Percentiles rank a stretch among this genome's conserved stretches.
Evolutionary conservation across 2,113 vertebrate species (phyloP).

Genomic region (Eolophus roseicapilla): DNA sequence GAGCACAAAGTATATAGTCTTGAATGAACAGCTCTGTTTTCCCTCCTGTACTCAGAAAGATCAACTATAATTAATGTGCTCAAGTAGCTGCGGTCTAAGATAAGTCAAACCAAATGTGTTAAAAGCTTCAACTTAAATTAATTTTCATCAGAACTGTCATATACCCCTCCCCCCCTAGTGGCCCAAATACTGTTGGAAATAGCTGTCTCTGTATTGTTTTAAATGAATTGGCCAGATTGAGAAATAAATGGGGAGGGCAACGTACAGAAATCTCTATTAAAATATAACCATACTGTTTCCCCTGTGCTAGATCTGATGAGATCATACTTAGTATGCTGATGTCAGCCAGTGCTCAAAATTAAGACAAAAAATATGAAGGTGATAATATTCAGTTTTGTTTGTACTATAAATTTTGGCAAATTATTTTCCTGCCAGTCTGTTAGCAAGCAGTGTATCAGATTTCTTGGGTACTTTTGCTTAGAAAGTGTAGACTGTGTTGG

Average conservation of each 20-base stretch:
- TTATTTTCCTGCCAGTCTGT: background rate
- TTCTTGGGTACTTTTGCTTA: background rate
- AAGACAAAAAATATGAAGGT: background rate
- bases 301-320: background rate
- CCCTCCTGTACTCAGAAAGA: background rate
- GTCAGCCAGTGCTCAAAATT: background rate
- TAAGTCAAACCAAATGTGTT: constrained; percentile 33
- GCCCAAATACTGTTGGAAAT: background rate
- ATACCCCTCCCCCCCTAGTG: background rate
- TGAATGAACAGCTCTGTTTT: background rate
- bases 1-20: background rate
- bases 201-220: background rate
- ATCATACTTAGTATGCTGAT: background rate
- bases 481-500: background rate
- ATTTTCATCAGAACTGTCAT: constrained; percentile 37
- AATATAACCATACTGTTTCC: background rate
- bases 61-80: constrained; percentile 28
- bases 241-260: background rate
- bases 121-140: constrained; percentile 42
- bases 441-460: background rate
- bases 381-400: background rate
- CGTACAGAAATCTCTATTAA: background rate
- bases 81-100: constrained; percentile 26
- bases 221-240: background rate
- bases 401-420: background rate